These are phyloP conservation scores for Ormyrus nitidulus DNA, from an alignment of 2,888 invertebrate species.

Conservation along the genomic window DNA sequence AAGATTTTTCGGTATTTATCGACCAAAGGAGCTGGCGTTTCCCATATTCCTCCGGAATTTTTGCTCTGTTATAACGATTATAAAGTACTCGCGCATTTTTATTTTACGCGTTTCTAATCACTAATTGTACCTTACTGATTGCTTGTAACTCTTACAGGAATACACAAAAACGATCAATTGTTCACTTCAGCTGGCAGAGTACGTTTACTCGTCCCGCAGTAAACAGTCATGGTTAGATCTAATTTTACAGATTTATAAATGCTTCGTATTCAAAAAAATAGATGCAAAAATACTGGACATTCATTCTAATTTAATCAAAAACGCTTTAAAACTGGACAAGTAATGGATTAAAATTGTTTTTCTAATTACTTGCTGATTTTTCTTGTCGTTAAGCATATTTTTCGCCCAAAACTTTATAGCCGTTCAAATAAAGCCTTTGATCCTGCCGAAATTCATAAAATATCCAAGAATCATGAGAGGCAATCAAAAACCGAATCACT, in stretches of 20 bases:
- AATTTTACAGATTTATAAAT: conserved; percentile 80
- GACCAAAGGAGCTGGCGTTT: conserved; percentile 70
- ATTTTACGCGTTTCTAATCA: too few relatives aligned
- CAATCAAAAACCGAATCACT: conserved; percentile 65
- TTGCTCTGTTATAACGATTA: conserved; percentile 75
- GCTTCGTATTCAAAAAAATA: conserved; percentile 76
- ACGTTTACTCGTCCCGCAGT: conserved; percentile 63
- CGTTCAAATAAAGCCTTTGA: too few relatives aligned
- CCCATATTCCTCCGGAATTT: conserved; percentile 73
- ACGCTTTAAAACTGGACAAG: conserved; percentile 22
- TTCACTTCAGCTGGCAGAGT: conserved; percentile 43
- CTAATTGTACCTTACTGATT: too few relatives aligned
- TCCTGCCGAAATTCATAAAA: too few relatives aligned
- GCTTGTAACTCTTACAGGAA: neutral
- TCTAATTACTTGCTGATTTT: too few relatives aligned
- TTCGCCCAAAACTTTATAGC: too few relatives aligned
- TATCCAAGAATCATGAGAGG: conserved; percentile 11
- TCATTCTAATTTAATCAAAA: conserved; percentile 7
- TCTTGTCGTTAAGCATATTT: too few relatives aligned
- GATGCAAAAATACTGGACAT: conserved; percentile 5
- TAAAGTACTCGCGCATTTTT: neutral
- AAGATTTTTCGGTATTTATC: conserved; percentile 65
- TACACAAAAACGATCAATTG: neutral
- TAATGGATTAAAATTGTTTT: neutral
- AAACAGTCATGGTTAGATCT: conserved; percentile 80